Evolutionary conservation across 2,113 vertebrate genomes (phyloP).

Genomic region (Calonectris borealis): DNA sequence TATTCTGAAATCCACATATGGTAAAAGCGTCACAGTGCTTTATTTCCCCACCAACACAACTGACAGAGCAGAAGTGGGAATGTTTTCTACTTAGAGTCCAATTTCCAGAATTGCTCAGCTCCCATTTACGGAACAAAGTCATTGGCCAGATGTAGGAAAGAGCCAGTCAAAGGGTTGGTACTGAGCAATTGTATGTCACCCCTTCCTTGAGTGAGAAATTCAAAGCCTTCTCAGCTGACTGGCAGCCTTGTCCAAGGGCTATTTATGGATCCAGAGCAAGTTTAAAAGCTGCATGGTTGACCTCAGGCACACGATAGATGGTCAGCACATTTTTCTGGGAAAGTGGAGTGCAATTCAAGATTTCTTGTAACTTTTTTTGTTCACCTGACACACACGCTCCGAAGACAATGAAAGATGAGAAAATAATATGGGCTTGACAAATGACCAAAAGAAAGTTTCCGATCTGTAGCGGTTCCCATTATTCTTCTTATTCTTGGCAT

Average conservation of each 20-base stretch:
- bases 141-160: constrained; percentile 34
- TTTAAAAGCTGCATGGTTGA: not conserved
- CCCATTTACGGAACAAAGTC: not conserved
- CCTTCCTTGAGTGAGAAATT: not conserved
- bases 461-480: constrained; percentile 12
- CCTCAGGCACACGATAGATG: constrained; percentile 7
- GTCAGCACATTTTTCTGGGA: constrained; percentile 15
- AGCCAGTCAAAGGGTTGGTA: not conserved
- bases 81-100: constrained; percentile 5
- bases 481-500: constrained; percentile 57
- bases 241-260: not conserved
- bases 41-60: not conserved
- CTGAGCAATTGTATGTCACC: not conserved
- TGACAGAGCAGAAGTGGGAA: not conserved
- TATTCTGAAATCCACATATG: not conserved
- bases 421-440: constrained; percentile 63
- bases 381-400: constrained; percentile 24
- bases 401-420: constrained; percentile 62
- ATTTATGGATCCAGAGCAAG: not conserved
- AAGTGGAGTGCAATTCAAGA: not conserved
- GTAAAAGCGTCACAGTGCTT: not conserved
- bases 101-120: constrained; percentile 26
- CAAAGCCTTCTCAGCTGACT: constrained; percentile 26
- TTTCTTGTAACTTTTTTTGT: constrained; percentile 20
- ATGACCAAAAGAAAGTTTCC: constrained; percentile 55